Evolutionary conservation across 2,888 invertebrate genomes (phyloP), one percentile per base, ranked within the genome.

Genomic region (Heliconius cydno): DNA sequence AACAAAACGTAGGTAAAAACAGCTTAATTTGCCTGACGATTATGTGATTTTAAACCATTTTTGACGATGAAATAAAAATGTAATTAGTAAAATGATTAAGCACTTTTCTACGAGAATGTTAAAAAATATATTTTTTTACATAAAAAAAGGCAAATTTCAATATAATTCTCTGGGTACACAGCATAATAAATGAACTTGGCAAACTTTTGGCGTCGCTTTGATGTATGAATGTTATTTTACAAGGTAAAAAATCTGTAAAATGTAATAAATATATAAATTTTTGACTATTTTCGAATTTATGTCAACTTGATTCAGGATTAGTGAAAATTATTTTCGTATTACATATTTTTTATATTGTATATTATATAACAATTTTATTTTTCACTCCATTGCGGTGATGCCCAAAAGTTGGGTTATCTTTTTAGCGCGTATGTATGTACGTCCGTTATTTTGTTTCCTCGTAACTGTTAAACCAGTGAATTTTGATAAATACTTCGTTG

Each of bases 201-300:
- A 68, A 38, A 22, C 38, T 68, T 68, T 68, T 68, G 38, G n/a
- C 38, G 10, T 68, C 68, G 68, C 68, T 68, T 68, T 68, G 68
- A 68, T 68, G 68, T 38, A 68, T 38, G 68, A 38, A 22, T n/a
- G 68, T n/a, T 68, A 68, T 68, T 68, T 68, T 38, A 38, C 38
- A 12, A 7, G n/a, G 68, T 68, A 41, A 68, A 68, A 68, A 38
- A 38, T 41, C n/a, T 68, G 38, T 68, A n/a, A n/a, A 38, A 6
- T 66, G 30, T 10, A 10, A 68, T 41, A 22, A 68, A 38, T 38
- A 38, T 13, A 38, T 41, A 10, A n/a, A 6, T 12, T 68, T n/a
- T 38, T 38, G 1, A 34, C 22, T 67, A n/a, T 38, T 38, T 68
- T 68, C 12, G 5, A 12, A 25, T 63, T 63, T 63, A 25, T 63